Conservation (phyloP, 2,113 vertebrate species). For the Cryptomyrus ogoouensis region DNA sequence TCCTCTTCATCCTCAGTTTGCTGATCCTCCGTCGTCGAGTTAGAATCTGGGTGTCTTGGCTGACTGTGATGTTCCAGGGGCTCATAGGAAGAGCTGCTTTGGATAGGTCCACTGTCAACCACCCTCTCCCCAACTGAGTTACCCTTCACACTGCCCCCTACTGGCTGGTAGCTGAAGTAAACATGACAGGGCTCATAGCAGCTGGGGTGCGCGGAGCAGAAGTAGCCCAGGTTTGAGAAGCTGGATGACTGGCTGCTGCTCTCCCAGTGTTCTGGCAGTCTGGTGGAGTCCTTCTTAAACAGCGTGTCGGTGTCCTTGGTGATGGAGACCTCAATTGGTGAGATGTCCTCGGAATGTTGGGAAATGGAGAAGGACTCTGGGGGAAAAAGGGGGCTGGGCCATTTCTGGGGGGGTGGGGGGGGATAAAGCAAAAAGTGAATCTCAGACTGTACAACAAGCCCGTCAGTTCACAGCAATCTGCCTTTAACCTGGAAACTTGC, state of each 20-base stretch:
- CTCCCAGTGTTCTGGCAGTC: not conserved
- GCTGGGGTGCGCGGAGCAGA: conserved; percentile 11
- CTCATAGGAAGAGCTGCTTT: conserved; percentile 10
- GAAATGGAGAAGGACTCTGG: conserved; percentile 12
- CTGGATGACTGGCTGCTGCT: not conserved
- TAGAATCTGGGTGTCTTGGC: conserved; percentile 6
- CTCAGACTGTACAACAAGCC: not conserved
- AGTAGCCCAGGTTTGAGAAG: conserved; percentile 27
- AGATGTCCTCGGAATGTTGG: conserved; percentile 1
- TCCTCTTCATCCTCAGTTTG: not conserved
- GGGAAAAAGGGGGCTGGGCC: not conserved
- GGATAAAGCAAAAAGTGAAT: not conserved
- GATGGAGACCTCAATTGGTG: conserved; percentile 1
- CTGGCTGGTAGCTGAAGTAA: conserved; percentile 20
- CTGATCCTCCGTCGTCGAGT: not conserved
- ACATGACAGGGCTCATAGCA: conserved; percentile 14
- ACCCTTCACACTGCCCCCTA: not conserved
- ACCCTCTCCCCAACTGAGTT: not conserved
- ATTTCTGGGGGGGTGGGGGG: conserved; percentile 6
- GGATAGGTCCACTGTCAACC: not conserved
- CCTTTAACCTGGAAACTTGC: not conserved
- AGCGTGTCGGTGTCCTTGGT: not conserved
- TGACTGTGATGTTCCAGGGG: not conserved
- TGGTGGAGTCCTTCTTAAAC: not conserved
- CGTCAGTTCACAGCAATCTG: not conserved